Conservation (phyloP, 2,113 vertebrate genomes). For the Cyphomyrus discorhynchus region DNA sequence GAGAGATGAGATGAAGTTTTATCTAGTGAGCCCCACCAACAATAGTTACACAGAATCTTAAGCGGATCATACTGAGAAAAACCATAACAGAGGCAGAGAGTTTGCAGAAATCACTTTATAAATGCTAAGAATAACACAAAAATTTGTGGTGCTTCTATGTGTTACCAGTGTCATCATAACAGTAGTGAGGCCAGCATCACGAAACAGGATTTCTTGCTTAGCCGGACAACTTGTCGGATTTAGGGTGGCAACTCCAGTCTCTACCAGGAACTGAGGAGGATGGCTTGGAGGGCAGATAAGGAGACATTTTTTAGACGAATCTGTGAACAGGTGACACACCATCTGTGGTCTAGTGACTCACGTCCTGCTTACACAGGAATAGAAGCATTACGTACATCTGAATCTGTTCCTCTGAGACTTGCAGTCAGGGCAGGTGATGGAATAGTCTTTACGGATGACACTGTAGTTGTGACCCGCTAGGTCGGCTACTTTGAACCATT, state of each 20-base stretch:
- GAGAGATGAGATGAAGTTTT: not conserved
- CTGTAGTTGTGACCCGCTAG: no score
- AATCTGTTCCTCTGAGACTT: no score
- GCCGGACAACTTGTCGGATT: not conserved
- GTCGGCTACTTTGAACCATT: no score
- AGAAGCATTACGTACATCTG: no score
- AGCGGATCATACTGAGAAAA: not conserved
- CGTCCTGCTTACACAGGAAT: no score
- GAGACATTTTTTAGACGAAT: no score
- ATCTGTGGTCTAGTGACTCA: no score
- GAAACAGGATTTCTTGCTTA: not conserved
- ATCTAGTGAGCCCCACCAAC: not conserved
- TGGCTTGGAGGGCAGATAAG: no score
- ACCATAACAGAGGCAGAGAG: not conserved
- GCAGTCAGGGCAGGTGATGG: no score
- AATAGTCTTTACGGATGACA: no score
- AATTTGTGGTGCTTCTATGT: not conserved
- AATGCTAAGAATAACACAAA: not conserved
- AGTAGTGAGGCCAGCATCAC: not conserved
- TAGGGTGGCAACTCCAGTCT: not conserved
- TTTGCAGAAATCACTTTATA: not conserved
- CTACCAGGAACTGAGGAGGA: no score
- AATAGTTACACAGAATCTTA: not conserved
- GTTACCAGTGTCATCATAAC: not conserved
- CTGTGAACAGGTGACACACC: no score